Evolutionary conservation across 2,888 invertebrate species (phyloP), one percentile per base, ranked within the genome.

Genomic region (Drosophila kanekoi): DNA sequence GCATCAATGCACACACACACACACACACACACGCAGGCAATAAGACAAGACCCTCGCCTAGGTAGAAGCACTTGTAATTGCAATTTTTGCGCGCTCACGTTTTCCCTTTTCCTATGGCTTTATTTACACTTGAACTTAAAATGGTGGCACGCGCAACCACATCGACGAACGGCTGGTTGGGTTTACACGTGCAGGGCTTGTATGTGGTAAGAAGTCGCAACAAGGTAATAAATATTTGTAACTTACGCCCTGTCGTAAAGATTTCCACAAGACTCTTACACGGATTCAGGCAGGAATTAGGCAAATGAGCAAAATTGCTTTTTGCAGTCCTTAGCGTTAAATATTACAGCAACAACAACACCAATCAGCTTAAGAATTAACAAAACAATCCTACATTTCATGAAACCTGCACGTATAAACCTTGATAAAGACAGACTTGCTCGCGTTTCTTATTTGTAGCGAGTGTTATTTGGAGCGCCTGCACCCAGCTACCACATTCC

Each of bases 91-190:
- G 49, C 67, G 56, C 77, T 70, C 80, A 79, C 87, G 73, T 82
- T 45, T 49, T 51, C 53, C 56, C 62, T 44, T 64, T 64, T 56
- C 60, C 56, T 32, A 70, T 67, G 76, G 45, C 77, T 86, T 63
- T 80, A 83, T 86, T 81, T 86, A 73, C 83, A 80, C 67, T 83
- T 83, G 71, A 74, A 71, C 77, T 77, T 64, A 48, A 74, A 81
- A 66, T 62, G 65, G 60, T 51, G 49, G 77, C 83, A 81, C 76
- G 76, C 65, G 58, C 72, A 41, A 5, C 16, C 37, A 53, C 44
- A 56, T 59, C 28, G 20, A 3, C 18, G 2, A 1, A n/a, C 9
- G n/a, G 4, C 13, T 9, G 4, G 4, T 0, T 8, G 6, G 6
- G 72, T 59, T 63, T 52, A 69, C 38, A 73, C 58, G 70, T 41